phyloP scores from a whole-genome alignment of 2,797 vertebrate genomes.

The Pseudotriccus pelzelni region DNA sequence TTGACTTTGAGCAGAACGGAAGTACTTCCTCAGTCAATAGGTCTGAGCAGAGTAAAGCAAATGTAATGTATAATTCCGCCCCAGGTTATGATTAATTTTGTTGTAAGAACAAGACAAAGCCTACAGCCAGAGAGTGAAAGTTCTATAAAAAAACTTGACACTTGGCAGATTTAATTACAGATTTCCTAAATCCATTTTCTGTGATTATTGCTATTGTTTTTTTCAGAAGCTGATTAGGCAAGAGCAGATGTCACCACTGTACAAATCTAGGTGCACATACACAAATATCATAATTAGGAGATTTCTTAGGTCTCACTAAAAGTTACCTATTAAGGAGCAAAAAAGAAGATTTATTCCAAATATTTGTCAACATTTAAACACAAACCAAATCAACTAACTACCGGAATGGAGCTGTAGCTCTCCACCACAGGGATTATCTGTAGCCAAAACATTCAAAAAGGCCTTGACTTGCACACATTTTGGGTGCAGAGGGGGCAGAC shows the following conservation, averaged over 20 bases:
- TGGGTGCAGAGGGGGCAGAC: rapidly evolving
- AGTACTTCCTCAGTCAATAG: slow-evolving; percentile 1
- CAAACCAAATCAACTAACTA: neutral
- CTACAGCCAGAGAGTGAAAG: neutral
- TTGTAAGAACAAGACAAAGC: neutral
- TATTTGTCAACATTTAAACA: neutral
- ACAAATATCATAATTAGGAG: slow-evolving; percentile 13
- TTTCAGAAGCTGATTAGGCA: slow-evolving; percentile 47
- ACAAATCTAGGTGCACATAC: slow-evolving; percentile 37
- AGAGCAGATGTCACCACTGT: slow-evolving; percentile 53
- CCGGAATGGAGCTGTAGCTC: neutral
- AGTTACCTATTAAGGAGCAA: neutral
- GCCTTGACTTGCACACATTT: neutral
- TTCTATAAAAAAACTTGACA: slow-evolving; percentile 15
- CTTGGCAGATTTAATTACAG: slow-evolving; percentile 62
- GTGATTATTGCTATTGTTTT: slow-evolving; percentile 56
- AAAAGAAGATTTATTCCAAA: neutral
- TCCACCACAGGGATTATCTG: neutral
- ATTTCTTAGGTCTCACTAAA: slow-evolving; percentile 15
- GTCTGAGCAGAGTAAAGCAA: neutral
- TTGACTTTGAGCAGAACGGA: slow-evolving; percentile 19
- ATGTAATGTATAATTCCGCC: slow-evolving; percentile 19
- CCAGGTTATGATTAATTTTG: slow-evolving; percentile 25
- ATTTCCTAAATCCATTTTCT: slow-evolving; percentile 63
- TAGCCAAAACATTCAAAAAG: neutral